Evolutionary conservation across 2,797 vertebrate genomes (phyloP).

Genomic region (Crenichthys baileyi): DNA sequence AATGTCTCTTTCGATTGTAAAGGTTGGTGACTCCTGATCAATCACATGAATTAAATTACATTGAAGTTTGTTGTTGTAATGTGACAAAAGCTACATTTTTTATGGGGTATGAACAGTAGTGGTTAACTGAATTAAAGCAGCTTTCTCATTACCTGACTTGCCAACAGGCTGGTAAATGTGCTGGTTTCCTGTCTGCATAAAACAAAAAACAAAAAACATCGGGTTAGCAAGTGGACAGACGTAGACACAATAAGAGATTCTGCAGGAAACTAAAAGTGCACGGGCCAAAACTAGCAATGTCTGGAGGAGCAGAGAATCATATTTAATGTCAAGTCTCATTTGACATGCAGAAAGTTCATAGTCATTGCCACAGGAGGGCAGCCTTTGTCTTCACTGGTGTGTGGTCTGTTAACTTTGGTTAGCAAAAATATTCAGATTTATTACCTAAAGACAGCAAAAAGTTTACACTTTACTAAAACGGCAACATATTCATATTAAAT

Average conservation of each 20-base stretch:
- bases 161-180: slow-evolving; percentile 98
- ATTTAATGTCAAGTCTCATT: slow-evolving; percentile 37
- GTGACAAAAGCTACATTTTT: neutral
- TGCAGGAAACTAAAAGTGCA: slow-evolving; percentile 51
- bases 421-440: slow-evolving; percentile 31
- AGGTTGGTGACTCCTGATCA: too few relatives aligned
- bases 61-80: neutral
- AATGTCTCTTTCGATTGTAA: neutral
- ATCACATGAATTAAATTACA: too few relatives aligned
- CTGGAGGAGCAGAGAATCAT: slow-evolving; percentile 27
- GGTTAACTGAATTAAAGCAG: slow-evolving; percentile 36
- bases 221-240: slow-evolving; percentile 47
- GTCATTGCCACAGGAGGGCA: slow-evolving; percentile 1
- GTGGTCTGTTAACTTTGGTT: slow-evolving; percentile 41
- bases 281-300: slow-evolving; percentile 24
- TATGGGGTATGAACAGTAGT: slow-evolving; percentile 19
- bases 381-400: slow-evolving; percentile 39
- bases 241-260: slow-evolving; percentile 39
- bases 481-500: slow-evolving; percentile 9
- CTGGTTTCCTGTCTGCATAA: slow-evolving; percentile 91
- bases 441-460: slow-evolving; percentile 24
- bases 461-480: slow-evolving; percentile 23
- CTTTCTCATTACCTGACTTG: slow-evolving; percentile 88
- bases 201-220: slow-evolving; percentile 68
- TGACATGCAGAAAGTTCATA: slow-evolving; percentile 4